Conservation (phyloP, 2,888 invertebrate genomes). For the Amblyteles armatorius region DNA sequence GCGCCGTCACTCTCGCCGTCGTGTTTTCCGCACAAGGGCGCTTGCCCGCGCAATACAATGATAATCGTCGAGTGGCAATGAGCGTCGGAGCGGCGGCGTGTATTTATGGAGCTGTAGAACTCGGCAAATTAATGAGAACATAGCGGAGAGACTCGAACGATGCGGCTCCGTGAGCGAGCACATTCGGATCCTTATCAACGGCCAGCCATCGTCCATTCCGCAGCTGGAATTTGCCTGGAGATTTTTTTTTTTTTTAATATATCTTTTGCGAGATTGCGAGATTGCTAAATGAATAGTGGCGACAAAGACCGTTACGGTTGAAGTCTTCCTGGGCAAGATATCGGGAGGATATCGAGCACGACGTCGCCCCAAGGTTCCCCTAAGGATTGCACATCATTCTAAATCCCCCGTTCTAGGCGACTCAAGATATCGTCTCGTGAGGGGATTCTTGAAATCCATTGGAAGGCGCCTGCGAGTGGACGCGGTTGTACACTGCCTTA, state of each 20-base stretch:
- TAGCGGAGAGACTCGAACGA: conserved; percentile 26
- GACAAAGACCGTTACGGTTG: no score
- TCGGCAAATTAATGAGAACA: conserved; percentile 40
- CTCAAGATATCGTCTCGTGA: no score
- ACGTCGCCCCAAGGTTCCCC: no score
- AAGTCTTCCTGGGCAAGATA: no score
- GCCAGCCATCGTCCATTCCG: not conserved
- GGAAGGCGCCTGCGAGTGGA: no score
- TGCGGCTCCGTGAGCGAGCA: conserved; percentile 27
- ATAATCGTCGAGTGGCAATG: conserved; percentile 16
- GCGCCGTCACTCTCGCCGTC: not conserved
- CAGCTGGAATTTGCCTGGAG: not conserved
- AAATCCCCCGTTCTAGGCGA: no score
- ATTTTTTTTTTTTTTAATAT: not conserved
- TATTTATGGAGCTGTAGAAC: not conserved
- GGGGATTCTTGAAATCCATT: no score
- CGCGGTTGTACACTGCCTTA: no score
- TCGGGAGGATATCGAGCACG: no score
- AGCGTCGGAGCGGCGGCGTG: not conserved
- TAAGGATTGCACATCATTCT: no score
- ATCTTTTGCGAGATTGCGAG: no score
- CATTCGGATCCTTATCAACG: conserved; percentile 11
- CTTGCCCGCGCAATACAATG: not conserved
- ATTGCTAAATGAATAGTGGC: no score
- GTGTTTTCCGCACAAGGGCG: not conserved